phyloP scores from a whole-genome alignment of 1,140 invertebrate genomes.

The Eulimnadia texana region DNA sequence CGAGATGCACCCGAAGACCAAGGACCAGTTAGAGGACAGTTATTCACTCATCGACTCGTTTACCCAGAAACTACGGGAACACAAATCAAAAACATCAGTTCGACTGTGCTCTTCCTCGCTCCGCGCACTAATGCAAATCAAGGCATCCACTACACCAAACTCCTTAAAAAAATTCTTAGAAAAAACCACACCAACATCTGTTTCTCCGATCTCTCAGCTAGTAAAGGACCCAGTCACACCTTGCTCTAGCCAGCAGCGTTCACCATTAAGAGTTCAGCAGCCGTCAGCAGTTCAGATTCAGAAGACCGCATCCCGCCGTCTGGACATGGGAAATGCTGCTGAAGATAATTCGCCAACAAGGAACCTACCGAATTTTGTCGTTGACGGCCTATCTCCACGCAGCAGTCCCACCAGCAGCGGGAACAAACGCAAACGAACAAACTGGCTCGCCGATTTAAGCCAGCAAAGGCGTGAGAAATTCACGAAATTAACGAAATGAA shows the following conservation, averaged over 20 bases:
- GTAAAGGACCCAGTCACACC: background rate
- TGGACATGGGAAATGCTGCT: slow-evolving; percentile 16
- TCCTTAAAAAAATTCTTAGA: too few relatives aligned
- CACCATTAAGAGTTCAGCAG: background rate
- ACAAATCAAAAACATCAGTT: too few relatives aligned
- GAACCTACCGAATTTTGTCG: slow-evolving; percentile 58
- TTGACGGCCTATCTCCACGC: slow-evolving; percentile 58
- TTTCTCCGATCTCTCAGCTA: background rate
- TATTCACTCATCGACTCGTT: background rate
- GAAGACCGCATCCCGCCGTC: slow-evolving; percentile 17
- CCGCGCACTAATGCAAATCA: too few relatives aligned
- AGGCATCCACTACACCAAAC: too few relatives aligned
- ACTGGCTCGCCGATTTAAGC: slow-evolving; percentile 10
- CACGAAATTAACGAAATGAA: background rate
- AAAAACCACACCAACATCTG: too few relatives aligned
- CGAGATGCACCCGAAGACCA: background rate
- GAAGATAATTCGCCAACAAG: slow-evolving; percentile 41
- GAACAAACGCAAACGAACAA: slow-evolving; percentile 5
- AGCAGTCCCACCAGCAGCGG: slow-evolving; percentile 10
- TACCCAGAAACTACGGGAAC: too few relatives aligned
- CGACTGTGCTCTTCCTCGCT: too few relatives aligned
- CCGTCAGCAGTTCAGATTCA: background rate
- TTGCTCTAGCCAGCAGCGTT: background rate
- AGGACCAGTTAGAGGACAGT: background rate
- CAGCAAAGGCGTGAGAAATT: background rate